Percentiles rank a stretch among this genome's conserved stretches.
Conservation (phyloP, 2,797 vertebrate species). For the Myotis myotis region DNA sequence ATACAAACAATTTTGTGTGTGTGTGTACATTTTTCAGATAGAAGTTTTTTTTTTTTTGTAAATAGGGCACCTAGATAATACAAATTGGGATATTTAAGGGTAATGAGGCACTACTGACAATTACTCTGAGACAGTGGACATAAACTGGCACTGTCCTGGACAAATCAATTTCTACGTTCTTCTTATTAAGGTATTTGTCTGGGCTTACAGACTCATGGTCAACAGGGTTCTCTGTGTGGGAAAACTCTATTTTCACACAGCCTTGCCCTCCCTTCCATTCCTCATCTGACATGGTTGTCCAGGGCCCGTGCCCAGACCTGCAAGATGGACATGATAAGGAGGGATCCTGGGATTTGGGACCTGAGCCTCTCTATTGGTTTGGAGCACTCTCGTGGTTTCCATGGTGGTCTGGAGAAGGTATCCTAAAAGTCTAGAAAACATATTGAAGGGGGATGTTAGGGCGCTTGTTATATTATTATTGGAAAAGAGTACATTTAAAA, state of each 20-base stretch:
- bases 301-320: background rate
- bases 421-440: background rate
- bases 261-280: background rate
- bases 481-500: background rate
- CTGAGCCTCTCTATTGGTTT: background rate
- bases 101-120: background rate
- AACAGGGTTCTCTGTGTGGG: background rate
- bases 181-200: conserved; percentile 1
- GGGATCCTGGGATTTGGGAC: background rate
- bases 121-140: background rate
- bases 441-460: background rate
- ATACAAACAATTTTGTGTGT: background rate
- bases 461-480: background rate
- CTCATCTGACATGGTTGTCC: background rate
- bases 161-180: background rate
- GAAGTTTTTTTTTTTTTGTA: background rate
- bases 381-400: background rate
- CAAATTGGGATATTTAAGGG: background rate
- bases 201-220: background rate
- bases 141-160: background rate
- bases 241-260: background rate
- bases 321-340: background rate
- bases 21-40: background rate
- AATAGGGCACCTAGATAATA: background rate
- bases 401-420: background rate